Evolutionary conservation across 2,797 vertebrate genomes (phyloP).

Genomic region (Chelonia mydas): DNA sequence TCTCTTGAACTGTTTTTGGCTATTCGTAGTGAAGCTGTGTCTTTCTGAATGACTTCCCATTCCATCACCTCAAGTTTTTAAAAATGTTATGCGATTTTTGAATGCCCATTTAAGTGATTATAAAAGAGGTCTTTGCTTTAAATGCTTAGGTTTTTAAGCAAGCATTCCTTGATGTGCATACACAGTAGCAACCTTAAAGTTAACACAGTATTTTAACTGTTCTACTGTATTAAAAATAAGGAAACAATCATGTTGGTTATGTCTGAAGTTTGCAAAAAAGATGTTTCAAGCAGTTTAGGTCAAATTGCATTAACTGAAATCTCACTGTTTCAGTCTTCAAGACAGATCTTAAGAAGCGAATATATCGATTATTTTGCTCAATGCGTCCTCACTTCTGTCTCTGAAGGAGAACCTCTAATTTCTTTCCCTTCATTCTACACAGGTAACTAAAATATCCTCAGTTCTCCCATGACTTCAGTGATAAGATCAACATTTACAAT

Average conservation of each 20-base stretch:
- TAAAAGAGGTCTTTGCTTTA: not conserved
- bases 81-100: not conserved
- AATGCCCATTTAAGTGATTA: not conserved
- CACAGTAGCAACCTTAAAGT: not conserved
- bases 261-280: not conserved
- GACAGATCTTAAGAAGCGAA: not conserved
- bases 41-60: not conserved
- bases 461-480: not conserved
- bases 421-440: not conserved
- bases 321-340: not conserved
- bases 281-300: not conserved
- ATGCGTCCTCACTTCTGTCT: not conserved
- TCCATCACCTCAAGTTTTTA: not conserved
- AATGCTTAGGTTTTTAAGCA: not conserved
- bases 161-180: not conserved
- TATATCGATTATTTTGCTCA: not conserved
- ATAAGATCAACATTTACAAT: not conserved
- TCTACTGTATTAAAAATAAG: conserved; percentile 43
- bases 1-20: not conserved
- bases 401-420: not conserved
- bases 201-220: not conserved
- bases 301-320: not conserved
- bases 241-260: conserved; percentile 11
- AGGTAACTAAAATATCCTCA: not conserved
- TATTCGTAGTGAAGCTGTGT: fast-evolving